Evolutionary conservation across 2,113 vertebrate species (phyloP).

Genomic region (Planiliza haematocheilus): DNA sequence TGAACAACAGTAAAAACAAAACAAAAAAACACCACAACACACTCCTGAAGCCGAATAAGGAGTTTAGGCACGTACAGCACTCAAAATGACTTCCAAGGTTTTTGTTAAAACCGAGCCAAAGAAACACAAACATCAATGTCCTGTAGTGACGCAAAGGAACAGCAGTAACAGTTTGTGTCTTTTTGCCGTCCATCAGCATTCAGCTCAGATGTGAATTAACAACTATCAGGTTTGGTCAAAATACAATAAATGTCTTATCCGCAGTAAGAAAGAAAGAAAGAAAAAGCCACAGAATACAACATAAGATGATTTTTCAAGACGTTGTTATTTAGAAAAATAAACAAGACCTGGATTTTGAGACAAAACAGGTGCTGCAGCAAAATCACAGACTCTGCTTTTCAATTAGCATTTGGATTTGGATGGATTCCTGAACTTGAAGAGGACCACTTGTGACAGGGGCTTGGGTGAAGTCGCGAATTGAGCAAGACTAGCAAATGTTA

Average conservation of each 20-base stretch:
- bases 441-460: constrained; percentile 71
- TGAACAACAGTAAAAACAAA: constrained; percentile 1
- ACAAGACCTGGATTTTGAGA: constrained; percentile 42
- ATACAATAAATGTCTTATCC: constrained; percentile 21
- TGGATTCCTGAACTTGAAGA: constrained; percentile 54
- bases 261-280: too few species aligned
- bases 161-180: constrained; percentile 40
- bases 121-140: constrained; percentile 38
- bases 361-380: constrained; percentile 58
- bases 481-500: constrained; percentile 74
- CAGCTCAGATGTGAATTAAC: constrained; percentile 38
- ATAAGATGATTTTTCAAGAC: constrained; percentile 24
- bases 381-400: constrained; percentile 38
- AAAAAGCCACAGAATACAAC: constrained; percentile 24
- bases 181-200: constrained; percentile 15
- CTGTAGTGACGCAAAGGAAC: constrained; percentile 39
- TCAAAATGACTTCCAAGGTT: constrained; percentile 63
- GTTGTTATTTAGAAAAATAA: constrained; percentile 54
- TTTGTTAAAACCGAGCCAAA: constrained; percentile 34
- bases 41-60: constrained; percentile 28
- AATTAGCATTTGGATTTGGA: constrained; percentile 69
- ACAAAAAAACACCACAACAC: neutral
- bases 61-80: neutral
- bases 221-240: constrained; percentile 21
- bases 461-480: constrained; percentile 66